Evolutionary conservation across 2,888 invertebrate genomes (phyloP).

Genomic region (Thyatira batis): DNA sequence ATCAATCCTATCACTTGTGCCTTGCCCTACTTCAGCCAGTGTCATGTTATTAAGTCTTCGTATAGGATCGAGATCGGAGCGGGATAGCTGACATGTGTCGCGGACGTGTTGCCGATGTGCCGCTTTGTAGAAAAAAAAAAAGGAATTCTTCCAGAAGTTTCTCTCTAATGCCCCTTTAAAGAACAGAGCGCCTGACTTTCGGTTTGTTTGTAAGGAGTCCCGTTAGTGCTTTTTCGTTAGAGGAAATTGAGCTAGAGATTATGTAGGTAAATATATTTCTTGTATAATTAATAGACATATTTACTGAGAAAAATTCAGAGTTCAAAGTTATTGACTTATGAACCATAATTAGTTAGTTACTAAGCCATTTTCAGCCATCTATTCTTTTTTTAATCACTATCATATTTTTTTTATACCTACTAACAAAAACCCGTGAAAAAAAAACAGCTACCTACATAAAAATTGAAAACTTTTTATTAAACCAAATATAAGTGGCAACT

Average conservation of each 20-base stretch:
- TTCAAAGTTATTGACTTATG: too few species aligned
- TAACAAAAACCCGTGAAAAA: too few species aligned
- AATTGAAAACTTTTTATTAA: neutral
- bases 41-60: conserved; percentile 74
- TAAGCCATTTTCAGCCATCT: too few species aligned
- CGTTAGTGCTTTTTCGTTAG: conserved; percentile 1
- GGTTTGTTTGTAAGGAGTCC: conserved; percentile 23
- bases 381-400: too few species aligned
- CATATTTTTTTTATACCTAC: too few species aligned
- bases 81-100: conserved; percentile 69
- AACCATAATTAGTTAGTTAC: too few species aligned
- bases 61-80: conserved; percentile 62
- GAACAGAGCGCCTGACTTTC: conserved; percentile 29
- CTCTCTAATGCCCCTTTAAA: conserved; percentile 43
- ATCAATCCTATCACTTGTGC: conserved; percentile 16
- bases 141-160: conserved; percentile 34
- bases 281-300: too few species aligned
- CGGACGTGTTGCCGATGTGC: conserved; percentile 45
- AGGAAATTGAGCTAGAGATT: neutral
- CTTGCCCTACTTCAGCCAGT: conserved; percentile 39
- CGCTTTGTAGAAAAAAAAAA: conserved; percentile 15
- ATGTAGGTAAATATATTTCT: too few species aligned
- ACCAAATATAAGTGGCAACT: too few species aligned
- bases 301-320: too few species aligned
- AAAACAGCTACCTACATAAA: neutral